Percentiles rank a stretch among this genome's conserved stretches.
Conservation (phyloP, 1,140 invertebrate species). For the Drosophila rufa region DNA sequence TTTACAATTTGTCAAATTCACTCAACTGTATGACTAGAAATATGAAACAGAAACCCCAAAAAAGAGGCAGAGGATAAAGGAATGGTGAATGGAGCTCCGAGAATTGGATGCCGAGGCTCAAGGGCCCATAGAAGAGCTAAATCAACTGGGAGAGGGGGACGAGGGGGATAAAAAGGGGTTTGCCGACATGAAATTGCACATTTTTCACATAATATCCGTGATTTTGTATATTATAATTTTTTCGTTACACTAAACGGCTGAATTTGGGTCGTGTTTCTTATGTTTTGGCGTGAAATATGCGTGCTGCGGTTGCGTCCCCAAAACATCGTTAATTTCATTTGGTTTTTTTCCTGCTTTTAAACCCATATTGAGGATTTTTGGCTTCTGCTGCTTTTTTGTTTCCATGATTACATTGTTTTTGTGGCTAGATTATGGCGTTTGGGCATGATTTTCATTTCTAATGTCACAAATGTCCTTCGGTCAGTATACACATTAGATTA, state of each 20-base stretch:
- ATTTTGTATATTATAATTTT: conserved; percentile 32
- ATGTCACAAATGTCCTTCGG: conserved; percentile 14
- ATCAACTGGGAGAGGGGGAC: conserved; percentile 5
- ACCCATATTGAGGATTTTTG: conserved; percentile 62
- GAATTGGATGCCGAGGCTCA: conserved; percentile 26
- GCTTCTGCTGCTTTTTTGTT: conserved; percentile 19
- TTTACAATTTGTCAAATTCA: conserved; percentile 81
- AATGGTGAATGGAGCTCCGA: conserved; percentile 25
- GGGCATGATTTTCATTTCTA: conserved; percentile 17
- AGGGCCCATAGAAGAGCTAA: conserved; percentile 19
- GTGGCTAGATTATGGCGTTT: background rate
- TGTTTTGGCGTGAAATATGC: conserved; percentile 63
- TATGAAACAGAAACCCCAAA: conserved; percentile 49
- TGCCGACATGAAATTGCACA: conserved; percentile 76
- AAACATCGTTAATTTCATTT: conserved; percentile 44
- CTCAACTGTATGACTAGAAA: conserved; percentile 69
- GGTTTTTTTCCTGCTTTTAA: conserved; percentile 34
- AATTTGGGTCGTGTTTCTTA: conserved; percentile 61
- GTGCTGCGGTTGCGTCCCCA: conserved; percentile 43
- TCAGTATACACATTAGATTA: background rate
- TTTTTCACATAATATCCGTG: conserved; percentile 75
- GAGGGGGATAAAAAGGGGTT: conserved; percentile 33
- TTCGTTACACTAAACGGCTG: conserved; percentile 49
- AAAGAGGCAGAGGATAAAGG: conserved; percentile 11
- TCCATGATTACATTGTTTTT: conserved; percentile 14